Evolutionary conservation across 2,888 invertebrate species (phyloP).

Genomic region (Tenodera sinensis): DNA sequence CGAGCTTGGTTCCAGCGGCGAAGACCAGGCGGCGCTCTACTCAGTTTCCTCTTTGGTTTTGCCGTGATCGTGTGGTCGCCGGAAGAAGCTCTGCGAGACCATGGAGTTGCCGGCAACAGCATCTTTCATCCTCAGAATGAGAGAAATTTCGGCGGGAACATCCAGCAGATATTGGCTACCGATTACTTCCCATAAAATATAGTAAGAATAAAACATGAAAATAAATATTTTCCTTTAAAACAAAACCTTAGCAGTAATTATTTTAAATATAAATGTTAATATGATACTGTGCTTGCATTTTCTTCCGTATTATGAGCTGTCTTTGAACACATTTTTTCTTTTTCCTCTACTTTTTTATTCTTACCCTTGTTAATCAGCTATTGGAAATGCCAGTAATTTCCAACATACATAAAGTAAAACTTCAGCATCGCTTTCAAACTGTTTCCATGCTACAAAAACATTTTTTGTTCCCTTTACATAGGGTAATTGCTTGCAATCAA

Average conservation of each 20-base stretch:
- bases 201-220: background rate
- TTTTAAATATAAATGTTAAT: too few relatives aligned
- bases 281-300: too few relatives aligned
- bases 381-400: too few relatives aligned
- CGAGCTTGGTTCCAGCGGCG: slow-evolving; percentile 12
- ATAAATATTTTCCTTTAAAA: background rate
- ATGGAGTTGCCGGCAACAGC: background rate
- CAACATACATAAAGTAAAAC: too few relatives aligned
- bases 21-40: slow-evolving; percentile 11
- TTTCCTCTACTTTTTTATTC: too few relatives aligned
- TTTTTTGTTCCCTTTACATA: background rate
- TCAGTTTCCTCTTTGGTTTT: slow-evolving; percentile 10
- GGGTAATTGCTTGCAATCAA: background rate
- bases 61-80: background rate
- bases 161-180: background rate
- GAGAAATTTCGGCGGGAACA: background rate
- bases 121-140: background rate
- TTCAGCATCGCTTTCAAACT: background rate
- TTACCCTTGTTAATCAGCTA: too few relatives aligned
- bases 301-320: too few relatives aligned
- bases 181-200: background rate
- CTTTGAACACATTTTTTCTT: too few relatives aligned
- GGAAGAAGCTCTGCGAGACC: background rate
- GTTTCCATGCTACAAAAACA: background rate
- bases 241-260: too few relatives aligned